Evolutionary conservation across 2,888 invertebrate species (phyloP), one percentile per base, ranked within the genome.

Genomic region (Melieria crassipennis): DNA sequence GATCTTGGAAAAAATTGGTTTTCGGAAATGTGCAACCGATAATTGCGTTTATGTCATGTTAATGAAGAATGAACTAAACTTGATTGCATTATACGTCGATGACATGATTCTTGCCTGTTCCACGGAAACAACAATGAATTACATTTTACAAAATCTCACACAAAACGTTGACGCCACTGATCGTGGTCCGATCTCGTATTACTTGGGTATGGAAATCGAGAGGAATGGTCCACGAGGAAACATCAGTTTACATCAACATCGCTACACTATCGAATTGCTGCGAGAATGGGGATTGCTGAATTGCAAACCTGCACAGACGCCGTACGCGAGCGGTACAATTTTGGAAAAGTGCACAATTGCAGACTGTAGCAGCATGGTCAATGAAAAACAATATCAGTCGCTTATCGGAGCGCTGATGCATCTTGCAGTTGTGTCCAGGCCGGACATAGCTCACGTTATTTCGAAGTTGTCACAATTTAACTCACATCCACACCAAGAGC

Each of bases 401-500:
- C 58, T 65, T 4, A 58, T 47, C 4, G 71, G 71, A 42, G 62
- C 61, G 47, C 10, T 71, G 42, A 66, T 57, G 62, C 66, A 73
- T 58, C 50, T 67, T 13, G 45, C 60, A 11, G 58, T 55, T 30
- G 30, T 74, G 45, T 72, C 72, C 30, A 69, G 71, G 13, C 72
- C 75, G 48, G 73, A 75, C 45, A 68, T 75, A 45, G 52, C 69
- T 52, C 69, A 68, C 11, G 62, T 67, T 13, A 69, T 74, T 13
- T 74, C 74, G 4, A 75, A 67, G 50, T 16, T 72, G 30, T 68
- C 74, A 9, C 72, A 75, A 57, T 74, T 73, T 69, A 60, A 65
- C 30, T 61, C 66, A 9, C 71, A 74, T 65, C 72, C 74, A 47
- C 75, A 76, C 52, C 42, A 61, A 9, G 71, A 76, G 56, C 74